Conservation (phyloP, 1,140 invertebrate genomes). For the Anastrepha obliqua region DNA sequence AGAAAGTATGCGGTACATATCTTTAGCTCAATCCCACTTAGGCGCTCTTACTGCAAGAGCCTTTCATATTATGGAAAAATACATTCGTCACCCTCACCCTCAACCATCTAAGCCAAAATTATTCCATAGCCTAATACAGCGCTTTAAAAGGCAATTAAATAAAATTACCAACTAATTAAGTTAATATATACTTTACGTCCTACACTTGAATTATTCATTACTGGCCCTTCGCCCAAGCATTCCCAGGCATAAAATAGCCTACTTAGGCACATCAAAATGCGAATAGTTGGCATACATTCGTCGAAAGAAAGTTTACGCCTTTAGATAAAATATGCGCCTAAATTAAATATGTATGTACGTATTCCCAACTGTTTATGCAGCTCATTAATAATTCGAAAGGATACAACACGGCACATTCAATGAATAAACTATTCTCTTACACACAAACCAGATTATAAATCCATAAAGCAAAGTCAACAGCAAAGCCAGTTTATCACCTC, state of each 20-base stretch:
- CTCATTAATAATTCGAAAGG: not conserved
- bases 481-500: not conserved
- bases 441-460: not conserved
- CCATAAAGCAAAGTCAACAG: not conserved
- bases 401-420: not conserved
- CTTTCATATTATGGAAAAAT: no score
- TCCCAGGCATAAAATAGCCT: not conserved
- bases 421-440: not conserved
- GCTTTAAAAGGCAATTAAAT: not conserved
- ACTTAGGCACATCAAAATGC: not conserved
- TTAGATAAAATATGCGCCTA: not conserved
- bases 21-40: no score
- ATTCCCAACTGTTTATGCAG: not conserved
- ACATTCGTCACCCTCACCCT: no score
- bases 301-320: not conserved
- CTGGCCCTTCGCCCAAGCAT: not conserved
- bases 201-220: not conserved
- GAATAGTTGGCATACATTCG: not conserved
- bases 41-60: no score
- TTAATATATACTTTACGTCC: not conserved
- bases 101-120: no score
- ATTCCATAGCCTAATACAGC: no score
- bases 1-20: no score
- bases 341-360: not conserved
- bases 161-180: conserved; percentile 7